A percentile compares a stretch with the other conserved stretches of the same genome.
Evolutionary conservation across 1,140 invertebrate species (phyloP).

Genomic region (Contarinia nasturtii): DNA sequence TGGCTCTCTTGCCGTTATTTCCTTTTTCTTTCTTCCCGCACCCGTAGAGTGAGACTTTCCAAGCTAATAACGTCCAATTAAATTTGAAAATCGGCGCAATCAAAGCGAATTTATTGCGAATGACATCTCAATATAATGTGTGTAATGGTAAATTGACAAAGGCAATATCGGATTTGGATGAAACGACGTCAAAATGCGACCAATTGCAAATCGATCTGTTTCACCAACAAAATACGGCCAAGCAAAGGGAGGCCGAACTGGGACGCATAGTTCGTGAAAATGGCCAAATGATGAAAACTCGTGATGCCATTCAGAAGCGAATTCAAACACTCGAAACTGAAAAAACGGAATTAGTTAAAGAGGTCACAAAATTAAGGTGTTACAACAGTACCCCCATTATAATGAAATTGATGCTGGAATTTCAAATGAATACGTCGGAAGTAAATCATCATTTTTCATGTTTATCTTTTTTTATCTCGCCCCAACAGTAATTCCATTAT

Average conservation of each 20-base stretch:
- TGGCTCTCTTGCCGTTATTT: neutral
- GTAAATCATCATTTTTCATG: neutral
- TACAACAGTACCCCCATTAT: too few relatives aligned
- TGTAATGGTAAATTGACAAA: slow-evolving; percentile 20
- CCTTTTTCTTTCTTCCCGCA: neutral
- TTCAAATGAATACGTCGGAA: neutral
- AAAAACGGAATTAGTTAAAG: slow-evolving; percentile 15
- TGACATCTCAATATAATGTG: slow-evolving; percentile 18
- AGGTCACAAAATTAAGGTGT: slow-evolving; percentile 14
- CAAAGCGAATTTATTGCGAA: slow-evolving; percentile 20
- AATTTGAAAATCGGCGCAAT: slow-evolving; percentile 20
- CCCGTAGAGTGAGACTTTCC: slow-evolving; percentile 1
- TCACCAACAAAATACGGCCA: slow-evolving; percentile 16
- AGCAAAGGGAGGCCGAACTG: slow-evolving; percentile 13
- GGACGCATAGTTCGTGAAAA: slow-evolving; percentile 18
- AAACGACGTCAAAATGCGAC: slow-evolving; percentile 16
- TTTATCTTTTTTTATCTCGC: neutral
- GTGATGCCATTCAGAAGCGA: slow-evolving; percentile 9
- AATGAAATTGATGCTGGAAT: neutral
- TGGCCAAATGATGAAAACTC: slow-evolving; percentile 16
- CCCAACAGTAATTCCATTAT: slow-evolving; percentile 1
- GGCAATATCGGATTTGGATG: slow-evolving; percentile 17
- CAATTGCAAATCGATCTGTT: slow-evolving; percentile 16
- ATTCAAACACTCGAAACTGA: slow-evolving; percentile 12
- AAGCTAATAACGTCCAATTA: slow-evolving; percentile 11